A percentile compares a stretch with the other conserved stretches of the same genome.
phyloP scores from a whole-genome alignment of 2,797 vertebrate genomes.

The Acestrorhynchus altus region DNA sequence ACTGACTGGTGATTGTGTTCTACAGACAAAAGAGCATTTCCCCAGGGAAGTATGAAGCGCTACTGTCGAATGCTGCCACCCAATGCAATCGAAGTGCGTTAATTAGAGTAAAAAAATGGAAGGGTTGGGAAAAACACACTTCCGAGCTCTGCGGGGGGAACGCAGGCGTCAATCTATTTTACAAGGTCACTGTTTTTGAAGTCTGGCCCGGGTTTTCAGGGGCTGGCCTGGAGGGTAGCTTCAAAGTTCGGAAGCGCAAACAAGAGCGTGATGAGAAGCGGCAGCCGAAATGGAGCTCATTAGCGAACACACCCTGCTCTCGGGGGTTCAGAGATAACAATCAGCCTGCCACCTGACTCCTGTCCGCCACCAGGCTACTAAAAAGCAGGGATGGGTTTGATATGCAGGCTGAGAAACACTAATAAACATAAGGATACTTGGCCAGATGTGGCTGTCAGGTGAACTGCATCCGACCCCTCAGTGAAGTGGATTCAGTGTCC shows the following conservation, averaged over 20 bases:
- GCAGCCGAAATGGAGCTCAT: slow-evolving; percentile 40
- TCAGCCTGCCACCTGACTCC: slow-evolving; percentile 34
- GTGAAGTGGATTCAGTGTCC: not conserved
- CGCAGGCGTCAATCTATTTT: slow-evolving; percentile 62
- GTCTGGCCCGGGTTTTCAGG: slow-evolving; percentile 47
- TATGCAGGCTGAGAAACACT: not conserved
- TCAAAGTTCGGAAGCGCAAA: slow-evolving; percentile 59
- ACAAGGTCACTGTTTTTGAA: slow-evolving; percentile 62
- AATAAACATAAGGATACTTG: not conserved
- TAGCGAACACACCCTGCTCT: slow-evolving; percentile 32
- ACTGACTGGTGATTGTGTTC: slow-evolving; percentile 54
- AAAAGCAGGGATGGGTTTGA: slow-evolving; percentile 5
- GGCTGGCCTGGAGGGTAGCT: slow-evolving; percentile 58
- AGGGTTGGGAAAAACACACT: slow-evolving; percentile 7
- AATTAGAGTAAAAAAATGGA: slow-evolving; percentile 68
- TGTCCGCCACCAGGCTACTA: slow-evolving; percentile 15
- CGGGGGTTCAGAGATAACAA: slow-evolving; percentile 9
- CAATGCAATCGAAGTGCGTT: slow-evolving; percentile 73
- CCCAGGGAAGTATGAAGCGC: slow-evolving; percentile 72
- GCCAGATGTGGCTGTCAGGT: not conserved
- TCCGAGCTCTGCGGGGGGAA: slow-evolving; percentile 65
- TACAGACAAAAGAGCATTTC: slow-evolving; percentile 69
- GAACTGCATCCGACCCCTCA: not conserved
- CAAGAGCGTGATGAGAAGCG: slow-evolving; percentile 50
- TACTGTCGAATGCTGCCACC: slow-evolving; percentile 70